Evolutionary conservation across 2,797 vertebrate genomes (phyloP).

Genomic region (Tadarida brasiliensis): DNA sequence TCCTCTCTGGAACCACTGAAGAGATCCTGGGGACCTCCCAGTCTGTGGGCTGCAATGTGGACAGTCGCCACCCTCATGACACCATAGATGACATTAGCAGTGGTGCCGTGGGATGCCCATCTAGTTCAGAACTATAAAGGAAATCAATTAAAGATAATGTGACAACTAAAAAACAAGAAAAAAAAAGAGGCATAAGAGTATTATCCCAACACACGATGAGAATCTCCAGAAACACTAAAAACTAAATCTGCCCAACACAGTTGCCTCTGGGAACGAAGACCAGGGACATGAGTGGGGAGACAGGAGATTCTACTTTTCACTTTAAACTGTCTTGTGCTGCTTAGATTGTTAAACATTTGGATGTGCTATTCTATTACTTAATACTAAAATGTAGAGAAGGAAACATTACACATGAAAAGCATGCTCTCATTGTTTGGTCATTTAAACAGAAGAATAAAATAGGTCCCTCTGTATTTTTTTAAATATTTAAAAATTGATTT

Average conservation of each 20-base stretch:
- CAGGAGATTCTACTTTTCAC: neutral
- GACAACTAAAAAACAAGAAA: neutral
- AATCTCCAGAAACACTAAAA: neutral
- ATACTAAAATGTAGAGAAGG: neutral
- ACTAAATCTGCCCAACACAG: neutral
- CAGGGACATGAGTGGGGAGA: neutral
- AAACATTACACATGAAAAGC: neutral
- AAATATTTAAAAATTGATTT: neutral
- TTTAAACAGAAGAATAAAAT: constrained; percentile 6
- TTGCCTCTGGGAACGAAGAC: neutral
- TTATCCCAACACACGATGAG: neutral
- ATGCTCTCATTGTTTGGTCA: neutral
- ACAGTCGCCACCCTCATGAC: neutral
- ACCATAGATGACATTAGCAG: neutral
- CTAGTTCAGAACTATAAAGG: neutral
- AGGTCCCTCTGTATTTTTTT: neutral
- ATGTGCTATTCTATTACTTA: neutral
- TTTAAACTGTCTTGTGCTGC: neutral
- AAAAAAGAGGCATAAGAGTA: neutral
- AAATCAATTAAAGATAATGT: neutral
- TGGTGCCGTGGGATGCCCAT: neutral
- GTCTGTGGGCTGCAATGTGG: neutral
- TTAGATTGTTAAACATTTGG: neutral
- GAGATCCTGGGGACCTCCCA: neutral
- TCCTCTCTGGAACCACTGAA: neutral